Conservation (phyloP, 2,888 invertebrate genomes). For the Micoletzkya japonica region DNA sequence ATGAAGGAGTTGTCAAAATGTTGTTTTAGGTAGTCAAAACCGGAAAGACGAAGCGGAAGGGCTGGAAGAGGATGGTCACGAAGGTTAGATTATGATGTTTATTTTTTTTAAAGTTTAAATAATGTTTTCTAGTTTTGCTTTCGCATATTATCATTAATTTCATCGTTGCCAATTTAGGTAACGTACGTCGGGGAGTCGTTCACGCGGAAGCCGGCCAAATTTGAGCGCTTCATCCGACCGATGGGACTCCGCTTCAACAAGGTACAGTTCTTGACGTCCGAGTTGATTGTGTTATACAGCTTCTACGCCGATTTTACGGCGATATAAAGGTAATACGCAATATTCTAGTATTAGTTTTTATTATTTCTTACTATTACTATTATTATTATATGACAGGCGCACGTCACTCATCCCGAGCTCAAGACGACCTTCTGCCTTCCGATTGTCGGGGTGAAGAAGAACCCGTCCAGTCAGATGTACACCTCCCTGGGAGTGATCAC, state of each 20-base stretch:
- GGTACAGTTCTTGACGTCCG: conserved; percentile 30
- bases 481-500: conserved; percentile 96
- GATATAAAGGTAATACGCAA: too few relatives aligned
- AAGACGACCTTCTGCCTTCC: conserved; percentile 96
- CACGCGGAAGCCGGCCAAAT: conserved; percentile 97
- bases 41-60: conserved; percentile 72
- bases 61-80: conserved; percentile 99
- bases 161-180: conserved; percentile 34
- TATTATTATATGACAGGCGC: conserved; percentile 72
- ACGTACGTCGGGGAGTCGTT: conserved; percentile 93
- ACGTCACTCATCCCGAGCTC: conserved; percentile 97
- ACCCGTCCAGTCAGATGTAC: conserved; percentile 94
- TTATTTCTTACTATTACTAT: not conserved
- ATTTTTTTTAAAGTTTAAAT: not conserved
- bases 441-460: conserved; percentile 98
- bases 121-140: not conserved
- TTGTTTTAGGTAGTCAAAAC: conserved; percentile 54
- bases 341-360: too few relatives aligned
- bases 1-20: too few relatives aligned
- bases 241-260: conserved; percentile 73
- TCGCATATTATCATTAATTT: not conserved
- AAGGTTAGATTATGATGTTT: conserved; percentile 76
- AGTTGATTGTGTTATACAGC: too few relatives aligned
- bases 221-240: conserved; percentile 94
- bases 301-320: too few relatives aligned